phyloP scores from a whole-genome alignment of 1,140 invertebrate species.

The Brachionus asplanchnoidis region DNA sequence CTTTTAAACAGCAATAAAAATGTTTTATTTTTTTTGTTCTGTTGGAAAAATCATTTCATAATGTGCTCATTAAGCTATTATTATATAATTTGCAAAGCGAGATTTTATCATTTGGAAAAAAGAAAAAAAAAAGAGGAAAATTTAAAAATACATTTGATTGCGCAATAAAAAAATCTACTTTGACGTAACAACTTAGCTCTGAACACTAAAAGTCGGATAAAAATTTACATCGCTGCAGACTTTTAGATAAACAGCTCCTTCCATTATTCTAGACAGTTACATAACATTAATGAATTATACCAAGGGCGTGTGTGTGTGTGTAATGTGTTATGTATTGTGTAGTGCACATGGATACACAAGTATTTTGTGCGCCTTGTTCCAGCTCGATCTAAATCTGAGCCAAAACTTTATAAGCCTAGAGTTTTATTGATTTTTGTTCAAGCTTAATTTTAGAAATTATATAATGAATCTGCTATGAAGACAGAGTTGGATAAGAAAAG shows the following conservation, averaged over 20 bases:
- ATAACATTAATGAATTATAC: neutral
- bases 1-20: neutral
- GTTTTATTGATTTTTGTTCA: conserved; percentile 11
- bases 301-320: neutral
- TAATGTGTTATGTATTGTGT: neutral
- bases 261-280: neutral
- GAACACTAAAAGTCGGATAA: neutral
- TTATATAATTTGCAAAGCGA: neutral
- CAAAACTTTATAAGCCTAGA: neutral
- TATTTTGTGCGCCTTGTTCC: neutral
- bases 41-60: neutral
- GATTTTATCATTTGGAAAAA: neutral
- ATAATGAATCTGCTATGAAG: neutral
- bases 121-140: neutral
- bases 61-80: neutral
- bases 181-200: neutral
- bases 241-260: neutral
- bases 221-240: neutral
- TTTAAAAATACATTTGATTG: conserved; percentile 4
- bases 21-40: neutral
- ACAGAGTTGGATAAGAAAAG: neutral
- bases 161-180: conserved; percentile 17
- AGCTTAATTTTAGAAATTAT: neutral
- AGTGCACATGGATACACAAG: neutral
- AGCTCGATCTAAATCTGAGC: neutral